Conservation (phyloP, 2,797 vertebrate species). For the Gadopsis bispinosus region DNA sequence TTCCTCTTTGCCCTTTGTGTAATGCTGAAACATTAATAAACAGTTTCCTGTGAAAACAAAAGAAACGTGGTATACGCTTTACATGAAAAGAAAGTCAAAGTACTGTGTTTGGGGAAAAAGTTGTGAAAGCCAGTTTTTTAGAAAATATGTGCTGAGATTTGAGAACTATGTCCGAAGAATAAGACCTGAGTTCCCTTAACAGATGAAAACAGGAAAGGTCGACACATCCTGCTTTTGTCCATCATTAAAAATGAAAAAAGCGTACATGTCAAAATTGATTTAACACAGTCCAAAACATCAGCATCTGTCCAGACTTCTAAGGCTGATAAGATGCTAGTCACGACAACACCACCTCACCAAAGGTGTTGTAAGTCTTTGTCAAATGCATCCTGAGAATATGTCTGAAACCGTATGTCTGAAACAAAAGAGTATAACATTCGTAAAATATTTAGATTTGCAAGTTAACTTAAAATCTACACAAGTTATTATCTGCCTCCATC, state of each 20-base stretch:
- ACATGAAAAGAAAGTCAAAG: neutral
- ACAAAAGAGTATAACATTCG: neutral
- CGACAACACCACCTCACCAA: neutral
- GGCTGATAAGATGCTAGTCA: neutral
- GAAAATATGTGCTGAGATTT: constrained; percentile 32
- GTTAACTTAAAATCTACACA: neutral
- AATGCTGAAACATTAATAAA: neutral
- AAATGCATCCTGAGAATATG: neutral
- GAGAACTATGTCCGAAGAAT: constrained; percentile 9
- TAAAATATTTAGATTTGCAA: neutral
- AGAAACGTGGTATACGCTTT: neutral
- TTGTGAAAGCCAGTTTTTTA: neutral
- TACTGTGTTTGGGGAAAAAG: constrained; percentile 4
- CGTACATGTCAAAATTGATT: constrained; percentile 5
- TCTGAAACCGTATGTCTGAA: neutral
- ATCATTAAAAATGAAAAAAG: constrained; percentile 8
- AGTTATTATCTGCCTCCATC: neutral
- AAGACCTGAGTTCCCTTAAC: constrained; percentile 2
- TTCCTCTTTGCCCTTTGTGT: constrained; percentile 1
- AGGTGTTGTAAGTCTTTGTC: neutral
- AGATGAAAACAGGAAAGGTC: constrained; percentile 34
- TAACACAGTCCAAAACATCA: neutral
- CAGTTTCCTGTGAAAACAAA: constrained; percentile 44
- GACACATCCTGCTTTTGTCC: constrained; percentile 57
- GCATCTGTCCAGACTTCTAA: neutral